Conservation (phyloP, 2,113 vertebrate genomes). For the Melospiza georgiana region DNA sequence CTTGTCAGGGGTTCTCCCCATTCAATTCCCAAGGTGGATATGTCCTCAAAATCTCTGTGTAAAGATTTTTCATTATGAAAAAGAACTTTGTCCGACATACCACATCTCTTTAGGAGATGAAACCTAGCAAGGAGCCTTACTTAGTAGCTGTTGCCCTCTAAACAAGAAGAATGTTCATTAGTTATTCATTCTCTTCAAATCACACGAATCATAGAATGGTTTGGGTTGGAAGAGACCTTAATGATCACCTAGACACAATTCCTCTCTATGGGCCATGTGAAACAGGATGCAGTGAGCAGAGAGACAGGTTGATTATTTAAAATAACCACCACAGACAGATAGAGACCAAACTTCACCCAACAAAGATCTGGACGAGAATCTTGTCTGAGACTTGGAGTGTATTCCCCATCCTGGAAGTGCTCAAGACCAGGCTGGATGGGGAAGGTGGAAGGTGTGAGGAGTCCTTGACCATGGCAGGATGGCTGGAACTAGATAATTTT, state of each 20-base stretch:
- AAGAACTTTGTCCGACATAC: neutral
- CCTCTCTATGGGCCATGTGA: neutral
- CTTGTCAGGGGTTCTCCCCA: neutral
- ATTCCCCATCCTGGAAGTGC: neutral
- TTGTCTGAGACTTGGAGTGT: neutral
- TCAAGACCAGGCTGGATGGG: neutral
- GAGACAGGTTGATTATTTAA: neutral
- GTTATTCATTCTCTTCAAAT: neutral
- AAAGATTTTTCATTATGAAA: neutral
- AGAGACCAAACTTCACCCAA: neutral
- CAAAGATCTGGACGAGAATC: neutral
- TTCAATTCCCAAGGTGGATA: neutral
- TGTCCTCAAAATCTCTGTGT: neutral
- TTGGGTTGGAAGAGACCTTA: neutral
- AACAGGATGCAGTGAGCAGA: neutral
- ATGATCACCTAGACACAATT: neutral
- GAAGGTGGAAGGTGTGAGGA: accelerated
- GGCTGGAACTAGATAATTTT: neutral
- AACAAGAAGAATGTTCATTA: neutral
- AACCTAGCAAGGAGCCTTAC: neutral
- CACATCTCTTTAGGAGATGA: neutral
- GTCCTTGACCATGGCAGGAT: neutral
- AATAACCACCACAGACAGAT: accelerated
- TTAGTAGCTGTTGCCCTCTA: neutral
- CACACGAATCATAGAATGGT: neutral